Percentiles rank a stretch among this genome's conserved stretches.
These are phyloP conservation scores for Labeo calbasu DNA, from an alignment of 2,797 vertebrate genomes.

Conservation along the genomic window DNA sequence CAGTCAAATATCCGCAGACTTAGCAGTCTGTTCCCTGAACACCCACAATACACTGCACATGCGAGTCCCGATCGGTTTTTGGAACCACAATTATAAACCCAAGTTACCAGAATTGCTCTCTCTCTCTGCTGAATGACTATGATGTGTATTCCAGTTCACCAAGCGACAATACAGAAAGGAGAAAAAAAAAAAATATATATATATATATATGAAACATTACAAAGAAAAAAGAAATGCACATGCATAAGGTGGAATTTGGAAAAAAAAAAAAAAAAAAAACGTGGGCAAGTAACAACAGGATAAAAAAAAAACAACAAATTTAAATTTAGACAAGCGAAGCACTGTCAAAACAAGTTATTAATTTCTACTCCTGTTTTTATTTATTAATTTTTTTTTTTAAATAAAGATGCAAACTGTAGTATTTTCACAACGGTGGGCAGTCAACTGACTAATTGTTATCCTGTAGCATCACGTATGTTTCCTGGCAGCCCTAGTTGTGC, in stretches of 20 bases:
- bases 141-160: neutral
- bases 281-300: neutral
- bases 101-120: slow-evolving; percentile 24
- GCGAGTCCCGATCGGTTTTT: slow-evolving; percentile 31
- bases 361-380: neutral
- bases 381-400: neutral
- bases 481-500: slow-evolving; percentile 35
- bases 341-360: neutral
- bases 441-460: slow-evolving; percentile 38
- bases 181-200: neutral
- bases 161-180: neutral
- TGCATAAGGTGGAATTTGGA: neutral
- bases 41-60: slow-evolving; percentile 26
- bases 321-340: neutral
- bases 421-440: neutral
- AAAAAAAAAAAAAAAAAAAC: neutral
- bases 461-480: slow-evolving; percentile 28
- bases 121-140: slow-evolving; percentile 8
- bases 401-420: neutral
- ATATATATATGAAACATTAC: neutral
- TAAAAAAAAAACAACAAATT: neutral
- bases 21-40: slow-evolving; percentile 32
- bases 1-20: slow-evolving; percentile 44
- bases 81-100: slow-evolving; percentile 45
- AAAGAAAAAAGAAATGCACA: neutral